Conservation (phyloP, 2,797 vertebrate species). For the Manis pentadactyla region DNA sequence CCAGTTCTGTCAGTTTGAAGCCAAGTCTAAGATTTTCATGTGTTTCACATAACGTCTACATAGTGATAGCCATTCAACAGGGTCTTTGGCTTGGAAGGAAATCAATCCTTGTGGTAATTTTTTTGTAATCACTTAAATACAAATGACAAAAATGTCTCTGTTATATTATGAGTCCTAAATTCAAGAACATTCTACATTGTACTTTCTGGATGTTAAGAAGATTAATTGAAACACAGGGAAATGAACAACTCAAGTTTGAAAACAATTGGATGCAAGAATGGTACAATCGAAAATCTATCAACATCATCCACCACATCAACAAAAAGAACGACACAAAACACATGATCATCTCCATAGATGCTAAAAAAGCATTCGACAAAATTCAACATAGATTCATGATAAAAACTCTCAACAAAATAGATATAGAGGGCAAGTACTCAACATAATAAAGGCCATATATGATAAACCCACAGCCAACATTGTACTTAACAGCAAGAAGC, state of each 20-base stretch:
- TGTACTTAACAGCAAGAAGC: no score
- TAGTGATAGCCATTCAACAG: neutral
- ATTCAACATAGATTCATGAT: no score
- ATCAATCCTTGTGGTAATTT: neutral
- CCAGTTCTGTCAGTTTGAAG: neutral
- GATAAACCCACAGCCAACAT: no score
- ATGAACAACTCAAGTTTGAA: conserved; percentile 32
- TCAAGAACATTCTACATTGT: neutral
- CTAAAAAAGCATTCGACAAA: no score
- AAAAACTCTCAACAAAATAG: no score
- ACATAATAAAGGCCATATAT: no score
- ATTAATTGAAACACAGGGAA: conserved; percentile 36
- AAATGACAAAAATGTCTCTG: neutral
- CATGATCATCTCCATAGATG: no score
- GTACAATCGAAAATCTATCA: no score
- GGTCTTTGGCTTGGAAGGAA: neutral
- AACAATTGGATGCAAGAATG: neutral
- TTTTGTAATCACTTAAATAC: conserved; percentile 5
- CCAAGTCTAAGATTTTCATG: neutral
- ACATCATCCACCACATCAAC: no score
- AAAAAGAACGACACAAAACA: no score
- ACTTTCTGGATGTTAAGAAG: conserved; percentile 33
- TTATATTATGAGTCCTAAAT: neutral
- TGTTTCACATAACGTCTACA: neutral
- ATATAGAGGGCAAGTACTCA: no score